Evolutionary conservation across 2,888 invertebrate genomes (phyloP).

Genomic region (Tetrapedia diversipes): DNA sequence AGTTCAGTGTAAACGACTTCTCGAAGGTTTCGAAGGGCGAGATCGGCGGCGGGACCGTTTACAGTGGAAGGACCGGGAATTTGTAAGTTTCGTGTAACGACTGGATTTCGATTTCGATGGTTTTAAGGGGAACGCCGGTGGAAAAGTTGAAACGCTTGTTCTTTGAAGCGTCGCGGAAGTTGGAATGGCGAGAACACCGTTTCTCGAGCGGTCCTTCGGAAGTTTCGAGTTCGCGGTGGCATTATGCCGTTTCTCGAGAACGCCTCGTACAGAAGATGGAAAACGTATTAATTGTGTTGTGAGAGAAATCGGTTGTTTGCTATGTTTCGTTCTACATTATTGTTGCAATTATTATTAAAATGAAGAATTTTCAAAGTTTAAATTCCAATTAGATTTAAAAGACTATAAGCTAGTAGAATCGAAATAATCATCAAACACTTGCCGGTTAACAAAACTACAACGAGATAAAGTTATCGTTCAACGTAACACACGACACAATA

Average conservation of each 20-base stretch:
- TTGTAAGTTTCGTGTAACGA: conserved; percentile 20
- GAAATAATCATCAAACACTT: too few relatives aligned
- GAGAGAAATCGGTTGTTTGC: not conserved
- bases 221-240: conserved; percentile 14
- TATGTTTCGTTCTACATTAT: too few relatives aligned
- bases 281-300: conserved; percentile 6
- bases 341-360: too few relatives aligned
- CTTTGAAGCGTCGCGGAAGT: conserved; percentile 15
- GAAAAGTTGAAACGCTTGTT: conserved; percentile 31
- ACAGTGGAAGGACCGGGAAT: not conserved
- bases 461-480: too few relatives aligned
- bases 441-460: too few relatives aligned
- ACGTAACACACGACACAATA: too few relatives aligned
- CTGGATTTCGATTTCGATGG: conserved; percentile 16
- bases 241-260: not conserved
- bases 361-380: too few relatives aligned
- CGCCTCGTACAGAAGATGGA: not conserved
- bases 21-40: not conserved
- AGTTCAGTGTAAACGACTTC: too few relatives aligned
- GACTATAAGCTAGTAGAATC: too few relatives aligned
- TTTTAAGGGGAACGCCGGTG: not conserved
- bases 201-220: conserved; percentile 20
- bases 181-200: conserved; percentile 16
- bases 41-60: not conserved
- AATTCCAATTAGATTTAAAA: too few relatives aligned